A percentile compares a stretch with the other conserved stretches of the same genome.
Evolutionary conservation across 1,140 invertebrate species (phyloP).

Genomic region (Drosophila funebris): DNA sequence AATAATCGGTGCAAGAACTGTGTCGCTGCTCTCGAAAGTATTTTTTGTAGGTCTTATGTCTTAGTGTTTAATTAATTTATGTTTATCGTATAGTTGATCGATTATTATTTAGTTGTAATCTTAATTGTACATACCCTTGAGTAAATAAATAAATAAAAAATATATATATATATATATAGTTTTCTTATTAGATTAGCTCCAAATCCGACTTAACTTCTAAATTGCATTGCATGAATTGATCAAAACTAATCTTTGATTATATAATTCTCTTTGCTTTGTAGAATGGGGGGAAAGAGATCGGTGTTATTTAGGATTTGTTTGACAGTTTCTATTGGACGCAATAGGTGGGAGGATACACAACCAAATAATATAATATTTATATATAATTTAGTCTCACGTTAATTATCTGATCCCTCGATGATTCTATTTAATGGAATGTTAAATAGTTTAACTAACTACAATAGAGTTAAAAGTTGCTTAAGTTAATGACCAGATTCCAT

Average conservation of each 20-base stretch:
- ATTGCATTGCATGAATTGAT: not conserved
- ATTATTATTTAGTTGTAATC: conserved; percentile 73
- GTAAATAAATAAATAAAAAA: conserved; percentile 62
- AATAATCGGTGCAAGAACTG: conserved; percentile 33
- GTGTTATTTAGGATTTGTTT: not conserved
- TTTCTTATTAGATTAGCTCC: not conserved
- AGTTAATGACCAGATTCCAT: conserved; percentile 10
- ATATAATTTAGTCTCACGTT: no score
- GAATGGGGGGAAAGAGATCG: not conserved
- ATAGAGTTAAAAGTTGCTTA: not conserved
- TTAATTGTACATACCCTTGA: conserved; percentile 69
- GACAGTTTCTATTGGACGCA: not conserved
- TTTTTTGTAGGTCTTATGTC: conserved; percentile 60
- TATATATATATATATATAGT: conserved; percentile 11
- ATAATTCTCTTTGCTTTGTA: no score
- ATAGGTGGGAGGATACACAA: not conserved
- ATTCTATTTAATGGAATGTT: not conserved
- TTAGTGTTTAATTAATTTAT: conserved; percentile 67
- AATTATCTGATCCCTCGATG: not conserved
- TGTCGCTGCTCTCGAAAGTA: conserved; percentile 51
- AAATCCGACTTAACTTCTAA: not conserved
- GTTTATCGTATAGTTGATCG: conserved; percentile 45
- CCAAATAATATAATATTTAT: not conserved
- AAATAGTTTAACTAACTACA: not conserved
- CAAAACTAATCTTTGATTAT: not conserved